Percentiles rank a stretch among this genome's conserved stretches.
These are phyloP conservation scores for Artibeus lituratus DNA, from an alignment of 2,797 vertebrate species.

Conservation along the genomic window DNA sequence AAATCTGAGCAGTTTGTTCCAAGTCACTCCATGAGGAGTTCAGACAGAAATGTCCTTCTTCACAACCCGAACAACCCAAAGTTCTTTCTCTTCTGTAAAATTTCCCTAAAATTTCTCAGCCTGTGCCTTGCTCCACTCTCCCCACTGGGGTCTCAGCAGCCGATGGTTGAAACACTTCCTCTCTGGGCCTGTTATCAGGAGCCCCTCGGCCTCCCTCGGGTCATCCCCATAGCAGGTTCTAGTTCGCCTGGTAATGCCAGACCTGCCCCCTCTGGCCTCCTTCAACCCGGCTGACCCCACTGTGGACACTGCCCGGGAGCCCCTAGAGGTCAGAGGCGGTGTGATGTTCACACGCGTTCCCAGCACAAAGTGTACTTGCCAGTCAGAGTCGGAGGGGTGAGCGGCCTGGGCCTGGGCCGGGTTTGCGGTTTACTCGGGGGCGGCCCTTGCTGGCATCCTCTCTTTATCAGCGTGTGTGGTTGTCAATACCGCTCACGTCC, in stretches of 20 bases:
- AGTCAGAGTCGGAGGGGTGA: not conserved
- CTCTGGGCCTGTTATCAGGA: not conserved
- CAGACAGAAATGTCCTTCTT: not conserved
- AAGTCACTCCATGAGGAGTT: not conserved
- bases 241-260: not conserved
- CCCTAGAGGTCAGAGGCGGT: not conserved
- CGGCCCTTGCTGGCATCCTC: not conserved
- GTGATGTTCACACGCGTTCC: rapidly evolving
- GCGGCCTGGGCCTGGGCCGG: not conserved
- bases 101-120: not conserved
- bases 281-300: not conserved
- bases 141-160: not conserved
- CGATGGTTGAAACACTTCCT: not conserved
- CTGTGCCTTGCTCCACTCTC: not conserved
- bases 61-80: not conserved
- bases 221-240: not conserved
- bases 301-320: not conserved
- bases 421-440: not conserved
- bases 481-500: not conserved
- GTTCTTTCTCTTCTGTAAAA: not conserved
- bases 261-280: not conserved
- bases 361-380: not conserved
- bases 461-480: not conserved
- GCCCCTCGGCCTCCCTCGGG: not conserved
- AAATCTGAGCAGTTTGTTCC: too few relatives aligned